A percentile compares a stretch with the other conserved stretches of the same genome.
These are phyloP conservation scores for Dromaius novaehollandiae DNA, from an alignment of 2,113 vertebrate genomes.

Conservation along the genomic window DNA sequence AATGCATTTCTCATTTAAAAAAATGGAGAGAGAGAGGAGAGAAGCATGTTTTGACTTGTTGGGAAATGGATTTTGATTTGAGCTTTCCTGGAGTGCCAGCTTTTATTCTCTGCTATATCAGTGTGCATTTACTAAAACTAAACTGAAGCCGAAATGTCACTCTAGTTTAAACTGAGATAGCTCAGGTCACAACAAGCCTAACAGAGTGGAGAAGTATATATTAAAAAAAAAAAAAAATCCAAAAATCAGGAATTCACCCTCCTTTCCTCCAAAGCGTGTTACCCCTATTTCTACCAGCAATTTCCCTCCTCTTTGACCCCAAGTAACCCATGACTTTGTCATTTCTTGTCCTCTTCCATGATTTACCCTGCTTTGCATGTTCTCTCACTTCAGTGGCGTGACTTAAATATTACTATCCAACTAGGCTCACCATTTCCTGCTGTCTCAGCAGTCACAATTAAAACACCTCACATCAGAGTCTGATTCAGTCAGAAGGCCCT, in stretches of 20 bases:
- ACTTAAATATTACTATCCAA: background rate
- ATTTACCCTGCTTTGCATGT: background rate
- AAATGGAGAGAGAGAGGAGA: background rate
- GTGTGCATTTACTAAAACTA: background rate
- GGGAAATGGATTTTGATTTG: background rate
- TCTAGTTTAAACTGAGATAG: background rate
- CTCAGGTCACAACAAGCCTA: background rate
- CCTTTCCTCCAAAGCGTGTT: background rate
- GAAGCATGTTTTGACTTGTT: background rate
- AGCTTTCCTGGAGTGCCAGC: background rate
- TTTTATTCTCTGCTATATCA: background rate
- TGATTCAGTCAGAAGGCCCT: constrained; percentile 16
- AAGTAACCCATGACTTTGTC: background rate
- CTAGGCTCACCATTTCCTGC: background rate
- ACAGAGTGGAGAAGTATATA: background rate
- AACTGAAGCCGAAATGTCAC: background rate
- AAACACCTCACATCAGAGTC: background rate
- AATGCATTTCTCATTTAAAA: background rate
- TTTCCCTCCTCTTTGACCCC: background rate
- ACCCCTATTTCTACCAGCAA: background rate
- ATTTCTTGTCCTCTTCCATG: background rate
- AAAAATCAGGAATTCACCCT: background rate
- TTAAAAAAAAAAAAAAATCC: background rate
- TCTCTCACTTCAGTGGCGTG: background rate
- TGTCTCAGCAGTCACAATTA: constrained; percentile 15